Evolutionary conservation across 1,140 invertebrate species (phyloP).

Genomic region (Drosophila pruinosa): DNA sequence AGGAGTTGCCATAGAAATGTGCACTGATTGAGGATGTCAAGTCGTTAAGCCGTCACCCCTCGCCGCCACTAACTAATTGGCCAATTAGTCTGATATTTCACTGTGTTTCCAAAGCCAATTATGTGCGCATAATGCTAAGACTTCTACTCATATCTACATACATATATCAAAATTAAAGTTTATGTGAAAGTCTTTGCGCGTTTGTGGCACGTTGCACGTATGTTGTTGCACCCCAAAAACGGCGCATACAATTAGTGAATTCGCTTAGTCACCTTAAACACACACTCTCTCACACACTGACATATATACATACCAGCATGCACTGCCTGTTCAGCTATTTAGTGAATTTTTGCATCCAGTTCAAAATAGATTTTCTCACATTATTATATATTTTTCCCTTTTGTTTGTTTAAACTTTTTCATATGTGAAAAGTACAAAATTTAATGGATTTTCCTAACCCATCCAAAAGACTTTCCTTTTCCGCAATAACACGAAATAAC

Average conservation of each 20-base stretch:
- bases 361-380: background rate
- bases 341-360: constrained; percentile 28
- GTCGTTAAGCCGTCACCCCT: background rate
- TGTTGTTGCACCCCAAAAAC: constrained; percentile 23
- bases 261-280: constrained; percentile 6
- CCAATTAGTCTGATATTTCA: constrained; percentile 36
- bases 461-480: background rate
- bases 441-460: constrained; percentile 1
- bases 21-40: constrained; percentile 8
- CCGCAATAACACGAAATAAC: constrained; percentile 13
- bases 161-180: background rate
- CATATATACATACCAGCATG: constrained; percentile 29
- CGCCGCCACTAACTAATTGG: constrained; percentile 9
- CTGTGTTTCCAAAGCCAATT: constrained; percentile 30
- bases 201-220: constrained; percentile 30
- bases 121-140: too few relatives aligned
- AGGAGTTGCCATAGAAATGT: constrained; percentile 16
- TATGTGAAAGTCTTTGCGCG: background rate
- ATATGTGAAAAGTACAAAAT: background rate
- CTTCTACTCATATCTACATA: too few relatives aligned
- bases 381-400: background rate
- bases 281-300: background rate
- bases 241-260: constrained; percentile 38
- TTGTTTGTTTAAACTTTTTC: background rate
- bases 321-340: constrained; percentile 52